Evolutionary conservation across 2,113 vertebrate genomes (phyloP).

Genomic region (Misgurnus anguillicaudatus): DNA sequence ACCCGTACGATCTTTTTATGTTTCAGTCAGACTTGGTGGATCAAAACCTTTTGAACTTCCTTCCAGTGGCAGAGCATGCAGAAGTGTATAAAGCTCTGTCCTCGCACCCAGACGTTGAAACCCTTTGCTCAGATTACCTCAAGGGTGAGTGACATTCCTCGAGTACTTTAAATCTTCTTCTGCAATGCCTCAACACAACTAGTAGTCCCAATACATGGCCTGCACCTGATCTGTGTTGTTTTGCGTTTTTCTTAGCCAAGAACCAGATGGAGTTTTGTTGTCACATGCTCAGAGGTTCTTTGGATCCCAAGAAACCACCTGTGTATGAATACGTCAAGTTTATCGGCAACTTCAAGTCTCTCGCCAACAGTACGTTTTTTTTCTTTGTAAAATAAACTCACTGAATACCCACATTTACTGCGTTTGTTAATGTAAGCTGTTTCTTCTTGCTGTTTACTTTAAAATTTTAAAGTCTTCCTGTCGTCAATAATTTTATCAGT

Average conservation of each 20-base stretch:
- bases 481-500: too few relatives aligned
- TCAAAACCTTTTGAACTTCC: slow-evolving; percentile 99
- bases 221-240: background rate
- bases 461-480: too few relatives aligned
- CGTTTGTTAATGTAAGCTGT: too few relatives aligned
- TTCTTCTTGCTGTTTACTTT: too few relatives aligned
- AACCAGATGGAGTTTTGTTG: slow-evolving; percentile 98
- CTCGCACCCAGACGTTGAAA: slow-evolving; percentile 88
- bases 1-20: slow-evolving; percentile 16
- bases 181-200: background rate
- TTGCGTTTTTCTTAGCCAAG: slow-evolving; percentile 77
- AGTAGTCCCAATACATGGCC: background rate
- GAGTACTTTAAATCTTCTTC: too few relatives aligned
- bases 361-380: slow-evolving; percentile 83
- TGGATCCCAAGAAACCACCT: slow-evolving; percentile 88
- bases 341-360: slow-evolving; percentile 96
- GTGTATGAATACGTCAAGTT: slow-evolving; percentile 96
- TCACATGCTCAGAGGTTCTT: slow-evolving; percentile 94
- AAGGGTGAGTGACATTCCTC: slow-evolving; percentile 84
- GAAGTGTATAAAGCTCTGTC: slow-evolving; percentile 92
- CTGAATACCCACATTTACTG: background rate
- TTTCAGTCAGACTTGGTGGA: slow-evolving; percentile 95
- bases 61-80: slow-evolving; percentile 92
- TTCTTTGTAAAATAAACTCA: background rate
- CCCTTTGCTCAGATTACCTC: slow-evolving; percentile 87